Percentiles rank a stretch among this genome's conserved stretches.
Conservation (phyloP, 35 echinoderm and acorn worm genomes). For the Eucidaris tribuloides region DNA sequence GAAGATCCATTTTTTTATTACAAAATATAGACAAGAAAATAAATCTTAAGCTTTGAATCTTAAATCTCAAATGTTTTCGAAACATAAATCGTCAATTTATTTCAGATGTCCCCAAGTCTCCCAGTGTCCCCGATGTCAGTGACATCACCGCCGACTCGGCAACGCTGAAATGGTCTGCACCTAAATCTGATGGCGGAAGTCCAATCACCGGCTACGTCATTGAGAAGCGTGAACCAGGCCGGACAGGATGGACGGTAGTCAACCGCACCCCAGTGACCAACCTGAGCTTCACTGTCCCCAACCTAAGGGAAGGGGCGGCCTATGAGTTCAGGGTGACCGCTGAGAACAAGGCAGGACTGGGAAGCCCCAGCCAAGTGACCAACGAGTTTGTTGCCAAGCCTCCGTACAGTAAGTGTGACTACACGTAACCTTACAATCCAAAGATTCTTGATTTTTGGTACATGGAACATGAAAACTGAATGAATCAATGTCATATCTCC, state of each 20-base stretch:
- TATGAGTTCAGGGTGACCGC: constrained; percentile 55
- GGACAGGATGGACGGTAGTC: constrained; percentile 51
- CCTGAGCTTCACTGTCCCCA: constrained; percentile 29
- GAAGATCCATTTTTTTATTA: too few species aligned
- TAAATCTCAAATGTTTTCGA: too few species aligned
- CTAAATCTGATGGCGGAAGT: constrained; percentile 74
- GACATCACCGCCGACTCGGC: constrained; percentile 51
- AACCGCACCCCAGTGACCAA: constrained; percentile 41
- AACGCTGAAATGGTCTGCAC: constrained; percentile 72
- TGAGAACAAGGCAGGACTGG: constrained; percentile 54
- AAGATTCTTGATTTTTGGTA: too few species aligned
- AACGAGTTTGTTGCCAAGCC: constrained; percentile 37
- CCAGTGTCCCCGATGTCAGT: constrained; percentile 65
- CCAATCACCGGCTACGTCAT: constrained; percentile 68
- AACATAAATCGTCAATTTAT: too few species aligned
- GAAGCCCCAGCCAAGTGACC: constrained; percentile 35
- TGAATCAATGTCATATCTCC: too few species aligned
- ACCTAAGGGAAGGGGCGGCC: constrained; percentile 44
- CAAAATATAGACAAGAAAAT: too few species aligned
- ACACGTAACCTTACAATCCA: too few species aligned
- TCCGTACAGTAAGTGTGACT: constrained; percentile 50
- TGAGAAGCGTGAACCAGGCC: constrained; percentile 87
- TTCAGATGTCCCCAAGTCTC: constrained; percentile 75
- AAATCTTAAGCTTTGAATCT: too few species aligned
- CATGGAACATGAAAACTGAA: too few species aligned